These are phyloP conservation scores for Aplysina aerophoba DNA, from an alignment of 37 sponge, comb jelly and placozoan genomes.

Conservation along the genomic window DNA sequence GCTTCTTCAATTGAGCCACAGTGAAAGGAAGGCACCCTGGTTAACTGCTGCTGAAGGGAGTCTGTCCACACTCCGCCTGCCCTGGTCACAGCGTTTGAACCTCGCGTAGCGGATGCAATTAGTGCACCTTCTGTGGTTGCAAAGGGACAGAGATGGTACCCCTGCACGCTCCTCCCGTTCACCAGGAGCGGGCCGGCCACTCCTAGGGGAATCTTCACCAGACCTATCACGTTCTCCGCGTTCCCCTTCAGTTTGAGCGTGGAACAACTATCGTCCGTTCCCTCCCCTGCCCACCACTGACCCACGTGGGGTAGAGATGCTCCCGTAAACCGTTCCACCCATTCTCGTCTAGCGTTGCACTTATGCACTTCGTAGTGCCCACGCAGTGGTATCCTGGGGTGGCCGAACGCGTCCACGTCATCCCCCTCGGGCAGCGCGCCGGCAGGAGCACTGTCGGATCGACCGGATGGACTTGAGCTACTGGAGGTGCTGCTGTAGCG, in stretches of 20 bases:
- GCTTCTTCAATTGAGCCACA: constrained; percentile 45
- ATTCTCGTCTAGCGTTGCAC: constrained; percentile 56
- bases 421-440: neutral
- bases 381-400: constrained; percentile 69
- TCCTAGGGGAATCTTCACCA: constrained; percentile 69
- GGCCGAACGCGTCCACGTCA: constrained; percentile 69
- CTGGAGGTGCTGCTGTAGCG: too few relatives aligned
- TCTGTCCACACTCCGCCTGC: constrained; percentile 62
- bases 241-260: constrained; percentile 75
- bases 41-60: constrained; percentile 39
- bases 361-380: constrained; percentile 66
- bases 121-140: constrained; percentile 85
- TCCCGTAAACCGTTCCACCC: constrained; percentile 70
- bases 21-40: constrained; percentile 55
- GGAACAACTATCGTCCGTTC: constrained; percentile 54
- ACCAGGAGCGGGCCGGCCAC: constrained; percentile 70
- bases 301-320: constrained; percentile 51
- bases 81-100: constrained; percentile 60
- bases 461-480: too few relatives aligned
- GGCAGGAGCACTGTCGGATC: too few relatives aligned
- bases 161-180: constrained; percentile 53
- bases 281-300: constrained; percentile 75
- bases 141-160: constrained; percentile 70
- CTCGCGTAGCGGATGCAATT: constrained; percentile 79
- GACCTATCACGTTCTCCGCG: constrained; percentile 78